A percentile compares a stretch with the other conserved stretches of the same genome.
Conservation (phyloP, 2,888 invertebrate species). For the Drosophila yooni region DNA sequence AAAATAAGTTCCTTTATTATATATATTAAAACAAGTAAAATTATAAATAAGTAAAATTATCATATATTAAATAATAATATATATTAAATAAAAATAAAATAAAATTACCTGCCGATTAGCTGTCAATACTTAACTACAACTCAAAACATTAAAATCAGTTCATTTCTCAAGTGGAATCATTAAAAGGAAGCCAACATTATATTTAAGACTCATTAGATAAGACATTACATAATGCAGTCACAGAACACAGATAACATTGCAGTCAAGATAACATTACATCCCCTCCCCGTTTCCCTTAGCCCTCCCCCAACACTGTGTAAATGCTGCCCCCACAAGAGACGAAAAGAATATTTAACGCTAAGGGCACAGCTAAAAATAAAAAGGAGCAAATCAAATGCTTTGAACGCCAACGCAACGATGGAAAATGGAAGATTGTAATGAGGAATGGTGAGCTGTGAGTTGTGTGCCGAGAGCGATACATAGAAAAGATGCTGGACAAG, state of each 20-base stretch:
- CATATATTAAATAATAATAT: neutral
- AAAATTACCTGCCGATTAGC: neutral
- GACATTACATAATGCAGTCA: slow-evolving; percentile 4
- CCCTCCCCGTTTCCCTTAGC: neutral
- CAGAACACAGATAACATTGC: slow-evolving; percentile 8
- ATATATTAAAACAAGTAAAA: neutral
- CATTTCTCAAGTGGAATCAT: neutral
- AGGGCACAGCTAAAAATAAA: slow-evolving; percentile 64
- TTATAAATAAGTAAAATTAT: neutral
- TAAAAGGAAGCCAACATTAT: neutral
- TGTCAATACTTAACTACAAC: neutral
- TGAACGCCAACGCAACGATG: slow-evolving; percentile 63
- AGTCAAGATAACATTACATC: slow-evolving; percentile 11
- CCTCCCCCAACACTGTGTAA: neutral
- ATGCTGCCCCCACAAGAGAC: slow-evolving; percentile 38
- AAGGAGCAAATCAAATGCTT: slow-evolving; percentile 73
- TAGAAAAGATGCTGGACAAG: slow-evolving; percentile 78
- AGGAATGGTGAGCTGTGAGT: neutral
- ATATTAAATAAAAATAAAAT: neutral
- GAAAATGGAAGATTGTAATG: neutral
- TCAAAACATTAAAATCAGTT: neutral
- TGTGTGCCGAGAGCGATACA: slow-evolving; percentile 50
- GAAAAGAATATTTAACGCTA: slow-evolving; percentile 37
- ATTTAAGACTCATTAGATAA: neutral
- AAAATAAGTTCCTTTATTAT: neutral